Evolutionary conservation across 1,140 invertebrate species (phyloP).

Genomic region (Drosophila eugracilis): DNA sequence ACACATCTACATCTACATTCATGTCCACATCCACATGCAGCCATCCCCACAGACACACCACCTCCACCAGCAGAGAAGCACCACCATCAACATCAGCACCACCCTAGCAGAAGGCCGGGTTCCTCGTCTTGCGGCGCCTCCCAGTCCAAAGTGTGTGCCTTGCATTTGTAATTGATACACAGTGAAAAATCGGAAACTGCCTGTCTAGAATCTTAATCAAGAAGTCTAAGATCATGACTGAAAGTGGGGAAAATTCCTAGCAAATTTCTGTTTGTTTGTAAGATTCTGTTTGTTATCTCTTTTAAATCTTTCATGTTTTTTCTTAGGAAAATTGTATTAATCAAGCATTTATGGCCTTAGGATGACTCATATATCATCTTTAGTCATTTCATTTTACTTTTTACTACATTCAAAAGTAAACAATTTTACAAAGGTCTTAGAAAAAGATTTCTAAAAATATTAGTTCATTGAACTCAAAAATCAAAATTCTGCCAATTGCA

Average conservation of each 20-base stretch:
- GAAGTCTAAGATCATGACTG: background rate
- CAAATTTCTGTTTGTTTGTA: background rate
- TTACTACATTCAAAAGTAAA: too few species aligned
- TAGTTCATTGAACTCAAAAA: background rate
- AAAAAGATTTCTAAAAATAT: too few species aligned
- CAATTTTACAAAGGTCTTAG: too few species aligned
- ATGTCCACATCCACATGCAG: constrained; percentile 37
- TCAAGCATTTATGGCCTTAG: too few species aligned
- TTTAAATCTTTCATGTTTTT: too few species aligned
- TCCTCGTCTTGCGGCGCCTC: constrained; percentile 63
- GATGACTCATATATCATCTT: too few species aligned
- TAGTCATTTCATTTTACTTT: too few species aligned
- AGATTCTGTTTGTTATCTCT: too few species aligned
- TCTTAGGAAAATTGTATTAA: too few species aligned
- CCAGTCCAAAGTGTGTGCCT: constrained; percentile 64
- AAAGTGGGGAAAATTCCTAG: background rate
- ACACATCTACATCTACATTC: constrained; percentile 18
- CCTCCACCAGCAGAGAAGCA: constrained; percentile 23
- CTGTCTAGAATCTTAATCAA: constrained; percentile 11
- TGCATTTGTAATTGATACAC: constrained; percentile 70
- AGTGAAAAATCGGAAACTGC: constrained; percentile 23
- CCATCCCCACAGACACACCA: constrained; percentile 22
- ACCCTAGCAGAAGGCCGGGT: constrained; percentile 25
- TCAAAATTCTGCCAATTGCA: constrained; percentile 6
- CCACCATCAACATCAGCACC: constrained; percentile 28